phyloP scores from a whole-genome alignment of 2,888 invertebrate species.

The Allygus modestus region DNA sequence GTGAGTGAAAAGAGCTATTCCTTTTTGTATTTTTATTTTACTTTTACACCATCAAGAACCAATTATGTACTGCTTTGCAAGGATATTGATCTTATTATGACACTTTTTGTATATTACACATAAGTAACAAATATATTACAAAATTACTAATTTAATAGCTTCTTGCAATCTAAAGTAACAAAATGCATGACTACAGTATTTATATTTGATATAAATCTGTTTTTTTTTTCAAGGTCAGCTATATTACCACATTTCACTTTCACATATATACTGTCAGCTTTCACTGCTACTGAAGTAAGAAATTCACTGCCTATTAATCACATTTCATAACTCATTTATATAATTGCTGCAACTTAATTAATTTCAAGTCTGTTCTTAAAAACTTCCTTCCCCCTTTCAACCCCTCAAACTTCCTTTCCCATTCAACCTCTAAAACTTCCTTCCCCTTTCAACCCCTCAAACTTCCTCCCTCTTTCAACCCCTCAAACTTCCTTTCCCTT shows the following conservation, averaged over 20 bases:
- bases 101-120: background rate
- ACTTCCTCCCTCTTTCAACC: no score
- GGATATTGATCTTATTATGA: background rate
- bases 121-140: background rate
- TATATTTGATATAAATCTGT: no score
- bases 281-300: background rate
- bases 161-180: background rate
- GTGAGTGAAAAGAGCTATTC: background rate
- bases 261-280: background rate
- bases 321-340: background rate
- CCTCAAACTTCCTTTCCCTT: no score
- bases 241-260: background rate
- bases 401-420: no score
- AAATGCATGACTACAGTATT: background rate
- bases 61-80: slow-evolving; percentile 15
- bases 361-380: no score
- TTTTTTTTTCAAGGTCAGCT: no score
- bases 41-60: background rate
- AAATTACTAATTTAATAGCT: background rate
- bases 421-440: no score
- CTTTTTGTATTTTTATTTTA: background rate
- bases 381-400: no score
- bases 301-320: slow-evolving; percentile 1
- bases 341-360: no score
- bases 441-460: no score